Evolutionary conservation across 2,888 invertebrate genomes (phyloP).

Genomic region (Oxycera nigricornis): DNA sequence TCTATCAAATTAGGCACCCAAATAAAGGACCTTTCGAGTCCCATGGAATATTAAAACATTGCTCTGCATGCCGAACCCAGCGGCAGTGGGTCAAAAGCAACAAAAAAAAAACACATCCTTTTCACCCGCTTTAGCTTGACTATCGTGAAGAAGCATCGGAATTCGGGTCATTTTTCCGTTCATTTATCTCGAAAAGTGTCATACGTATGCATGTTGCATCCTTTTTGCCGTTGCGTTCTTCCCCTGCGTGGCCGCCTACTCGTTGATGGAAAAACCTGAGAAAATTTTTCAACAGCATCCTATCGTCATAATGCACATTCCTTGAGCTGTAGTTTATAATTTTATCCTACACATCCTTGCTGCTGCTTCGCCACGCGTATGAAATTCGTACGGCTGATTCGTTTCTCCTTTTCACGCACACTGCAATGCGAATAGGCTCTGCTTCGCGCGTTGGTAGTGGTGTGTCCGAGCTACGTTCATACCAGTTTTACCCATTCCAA

Average conservation of each 20-base stretch:
- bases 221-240: background rate
- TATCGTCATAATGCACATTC: constrained; percentile 30
- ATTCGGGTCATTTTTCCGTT: background rate
- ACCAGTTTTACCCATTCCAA: background rate
- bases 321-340: background rate
- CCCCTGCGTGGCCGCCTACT: background rate
- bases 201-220: constrained; percentile 16
- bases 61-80: background rate
- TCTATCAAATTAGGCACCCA: background rate
- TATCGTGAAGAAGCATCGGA: background rate
- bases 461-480: constrained; percentile 1
- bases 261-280: background rate
- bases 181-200: background rate
- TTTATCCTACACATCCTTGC: background rate
- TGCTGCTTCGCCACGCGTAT: background rate
- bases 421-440: background rate
- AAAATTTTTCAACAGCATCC: background rate
- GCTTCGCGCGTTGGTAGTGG: background rate
- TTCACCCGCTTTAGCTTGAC: background rate
- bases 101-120: too few species aligned
- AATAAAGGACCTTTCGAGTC: background rate
- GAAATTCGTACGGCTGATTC: background rate
- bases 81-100: constrained; percentile 16
- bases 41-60: background rate
- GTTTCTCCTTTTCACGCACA: background rate